A percentile compares a stretch with the other conserved stretches of the same genome.
phyloP scores from a whole-genome alignment of 2,113 vertebrate genomes.

The Peromyscus californicus region DNA sequence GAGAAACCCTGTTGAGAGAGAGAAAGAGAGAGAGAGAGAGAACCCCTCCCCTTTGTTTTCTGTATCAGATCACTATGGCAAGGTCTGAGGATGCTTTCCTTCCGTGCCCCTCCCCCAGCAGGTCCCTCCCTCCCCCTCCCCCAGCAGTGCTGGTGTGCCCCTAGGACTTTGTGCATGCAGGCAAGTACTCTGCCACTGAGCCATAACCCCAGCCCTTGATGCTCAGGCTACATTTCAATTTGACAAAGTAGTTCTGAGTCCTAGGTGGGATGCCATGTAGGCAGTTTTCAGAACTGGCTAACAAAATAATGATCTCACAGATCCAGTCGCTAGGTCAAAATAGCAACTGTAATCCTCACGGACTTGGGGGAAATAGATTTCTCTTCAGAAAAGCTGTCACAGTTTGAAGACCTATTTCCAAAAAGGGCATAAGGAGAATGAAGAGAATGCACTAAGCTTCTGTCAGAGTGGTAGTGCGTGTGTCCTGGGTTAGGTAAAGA shows the following conservation, averaged over 20 bases:
- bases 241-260: constrained; percentile 38
- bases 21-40: too few relatives aligned
- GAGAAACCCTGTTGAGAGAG: background rate
- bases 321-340: constrained; percentile 2
- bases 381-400: constrained; percentile 5
- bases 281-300: background rate
- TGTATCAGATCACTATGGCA: constrained; percentile 17
- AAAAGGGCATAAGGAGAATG: background rate
- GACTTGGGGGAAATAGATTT: background rate
- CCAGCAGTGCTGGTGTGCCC: background rate
- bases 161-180: background rate
- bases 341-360: background rate
- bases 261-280: background rate
- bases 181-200: background rate
- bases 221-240: constrained; percentile 25
- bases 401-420: constrained; percentile 21
- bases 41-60: background rate
- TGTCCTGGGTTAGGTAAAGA: background rate
- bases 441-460: background rate
- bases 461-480: background rate
- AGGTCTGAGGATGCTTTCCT: background rate
- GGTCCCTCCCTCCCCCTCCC: background rate
- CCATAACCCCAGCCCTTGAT: constrained; percentile 27
- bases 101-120: background rate
- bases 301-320: constrained; percentile 42